phyloP scores from a whole-genome alignment of 2,888 invertebrate genomes.

The Tachina grossa region DNA sequence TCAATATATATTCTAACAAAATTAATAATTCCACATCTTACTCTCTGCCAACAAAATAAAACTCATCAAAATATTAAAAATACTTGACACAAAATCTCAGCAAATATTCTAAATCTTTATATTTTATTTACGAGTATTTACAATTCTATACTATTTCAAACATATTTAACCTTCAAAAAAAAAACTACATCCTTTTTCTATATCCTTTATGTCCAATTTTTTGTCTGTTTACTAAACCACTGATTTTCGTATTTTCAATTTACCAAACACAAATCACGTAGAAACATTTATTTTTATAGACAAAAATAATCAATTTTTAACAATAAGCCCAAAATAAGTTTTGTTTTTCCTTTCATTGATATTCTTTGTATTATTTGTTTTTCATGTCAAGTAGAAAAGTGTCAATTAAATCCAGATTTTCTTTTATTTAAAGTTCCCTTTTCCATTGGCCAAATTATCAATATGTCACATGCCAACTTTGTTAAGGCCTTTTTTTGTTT shows the following conservation, averaged over 20 bases:
- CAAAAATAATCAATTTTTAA: constrained; percentile 53
- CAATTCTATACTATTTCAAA: too few species aligned
- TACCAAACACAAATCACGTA: constrained; percentile 61
- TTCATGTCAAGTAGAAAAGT: constrained; percentile 62
- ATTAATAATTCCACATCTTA: too few species aligned
- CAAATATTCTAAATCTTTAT: too few species aligned
- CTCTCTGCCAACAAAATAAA: too few species aligned
- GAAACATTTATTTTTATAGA: constrained; percentile 52
- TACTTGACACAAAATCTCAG: too few species aligned
- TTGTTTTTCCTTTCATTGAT: constrained; percentile 27
- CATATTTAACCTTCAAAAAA: neutral
- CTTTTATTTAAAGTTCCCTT: constrained; percentile 14
- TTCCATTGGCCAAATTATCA: constrained; percentile 72
- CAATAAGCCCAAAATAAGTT: constrained; percentile 24
- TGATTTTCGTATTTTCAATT: constrained; percentile 52
- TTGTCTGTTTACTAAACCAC: constrained; percentile 36
- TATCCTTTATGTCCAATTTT: neutral
- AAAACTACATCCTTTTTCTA: constrained; percentile 3
- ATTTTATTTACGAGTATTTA: too few species aligned
- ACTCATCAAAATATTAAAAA: too few species aligned
- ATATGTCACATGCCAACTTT: constrained; percentile 75
- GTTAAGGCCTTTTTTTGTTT: constrained; percentile 48
- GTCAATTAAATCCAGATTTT: constrained; percentile 59
- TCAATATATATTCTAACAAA: too few species aligned
- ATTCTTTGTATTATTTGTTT: constrained; percentile 44